Percentiles rank a stretch among this genome's conserved stretches.
These are phyloP conservation scores for Agapostemon virescens DNA, from an alignment of 2,888 invertebrate species.

Conservation along the genomic window DNA sequence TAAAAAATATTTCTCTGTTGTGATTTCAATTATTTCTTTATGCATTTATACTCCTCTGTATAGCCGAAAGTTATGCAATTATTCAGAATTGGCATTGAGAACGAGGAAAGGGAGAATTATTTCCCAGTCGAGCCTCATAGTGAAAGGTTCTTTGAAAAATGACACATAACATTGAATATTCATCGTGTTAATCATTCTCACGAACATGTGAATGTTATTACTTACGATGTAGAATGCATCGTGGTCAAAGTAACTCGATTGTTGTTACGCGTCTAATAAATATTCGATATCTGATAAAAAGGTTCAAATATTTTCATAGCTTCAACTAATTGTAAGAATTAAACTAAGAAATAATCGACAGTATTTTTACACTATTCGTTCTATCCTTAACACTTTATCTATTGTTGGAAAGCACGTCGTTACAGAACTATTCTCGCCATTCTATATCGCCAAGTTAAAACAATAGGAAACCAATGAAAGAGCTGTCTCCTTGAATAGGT, in stretches of 20 bases:
- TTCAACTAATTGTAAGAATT: background rate
- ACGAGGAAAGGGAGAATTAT: conserved; percentile 25
- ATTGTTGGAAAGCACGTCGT: background rate
- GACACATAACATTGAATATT: conserved; percentile 28
- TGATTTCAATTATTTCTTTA: conserved; percentile 15
- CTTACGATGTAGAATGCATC: background rate
- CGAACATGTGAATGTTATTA: background rate
- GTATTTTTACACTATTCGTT: background rate
- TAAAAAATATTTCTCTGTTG: too few relatives aligned
- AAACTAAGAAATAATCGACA: background rate
- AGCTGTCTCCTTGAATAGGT: conserved; percentile 15
- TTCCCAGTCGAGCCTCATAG: conserved; percentile 18
- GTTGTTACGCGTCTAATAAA: background rate
- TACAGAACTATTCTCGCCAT: background rate
- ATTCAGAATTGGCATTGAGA: conserved; percentile 47
- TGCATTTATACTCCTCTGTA: conserved; percentile 20
- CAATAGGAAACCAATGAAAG: background rate
- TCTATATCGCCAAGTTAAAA: background rate
- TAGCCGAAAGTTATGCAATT: conserved; percentile 24
- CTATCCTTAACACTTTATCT: background rate
- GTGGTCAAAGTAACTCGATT: background rate
- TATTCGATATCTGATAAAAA: too few relatives aligned
- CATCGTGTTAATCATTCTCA: conserved; percentile 6
- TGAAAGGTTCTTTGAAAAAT: conserved; percentile 19
- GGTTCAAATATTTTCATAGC: background rate